Evolutionary conservation across 1,140 invertebrate species (phyloP).

Genomic region (Dolichoris vasculosae): DNA sequence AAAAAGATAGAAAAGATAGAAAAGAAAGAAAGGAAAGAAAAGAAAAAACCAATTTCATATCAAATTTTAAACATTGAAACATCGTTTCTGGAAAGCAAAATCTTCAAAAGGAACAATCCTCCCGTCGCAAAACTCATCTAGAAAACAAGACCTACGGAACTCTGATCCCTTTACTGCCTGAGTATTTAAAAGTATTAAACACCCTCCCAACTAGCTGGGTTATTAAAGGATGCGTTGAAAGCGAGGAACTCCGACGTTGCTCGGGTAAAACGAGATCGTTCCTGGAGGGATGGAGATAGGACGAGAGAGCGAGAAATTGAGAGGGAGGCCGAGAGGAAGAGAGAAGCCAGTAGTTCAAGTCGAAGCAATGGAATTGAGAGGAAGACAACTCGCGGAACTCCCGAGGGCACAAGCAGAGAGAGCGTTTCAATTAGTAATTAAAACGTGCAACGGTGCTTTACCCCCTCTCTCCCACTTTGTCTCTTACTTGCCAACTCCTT

Average conservation of each 20-base stretch:
- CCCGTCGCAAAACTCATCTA: conserved; percentile 4
- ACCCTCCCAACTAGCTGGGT: conserved; percentile 21
- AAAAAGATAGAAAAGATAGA: too few species aligned
- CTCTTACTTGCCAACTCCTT: conserved; percentile 1
- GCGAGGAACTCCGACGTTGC: conserved; percentile 3
- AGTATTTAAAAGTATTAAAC: conserved; percentile 48
- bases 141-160: background rate
- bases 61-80: background rate
- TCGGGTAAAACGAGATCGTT: conserved; percentile 20
- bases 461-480: conserved; percentile 27
- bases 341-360: conserved; percentile 30
- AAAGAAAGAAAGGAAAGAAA: too few species aligned
- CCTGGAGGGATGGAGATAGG: conserved; percentile 1
- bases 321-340: conserved; percentile 34
- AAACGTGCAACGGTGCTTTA: conserved; percentile 61
- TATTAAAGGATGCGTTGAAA: conserved; percentile 41
- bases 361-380: conserved; percentile 36
- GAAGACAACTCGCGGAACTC: conserved; percentile 31
- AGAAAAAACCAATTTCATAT: background rate
- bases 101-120: conserved; percentile 9
- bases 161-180: conserved; percentile 6
- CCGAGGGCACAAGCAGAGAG: conserved; percentile 45
- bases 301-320: background rate
- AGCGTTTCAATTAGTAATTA: conserved; percentile 71
- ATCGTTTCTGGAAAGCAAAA: background rate